Percentiles rank a stretch among this genome's conserved stretches.
phyloP scores from a whole-genome alignment of 2,797 vertebrate genomes.

The Eleutherodactylus coqui region DNA sequence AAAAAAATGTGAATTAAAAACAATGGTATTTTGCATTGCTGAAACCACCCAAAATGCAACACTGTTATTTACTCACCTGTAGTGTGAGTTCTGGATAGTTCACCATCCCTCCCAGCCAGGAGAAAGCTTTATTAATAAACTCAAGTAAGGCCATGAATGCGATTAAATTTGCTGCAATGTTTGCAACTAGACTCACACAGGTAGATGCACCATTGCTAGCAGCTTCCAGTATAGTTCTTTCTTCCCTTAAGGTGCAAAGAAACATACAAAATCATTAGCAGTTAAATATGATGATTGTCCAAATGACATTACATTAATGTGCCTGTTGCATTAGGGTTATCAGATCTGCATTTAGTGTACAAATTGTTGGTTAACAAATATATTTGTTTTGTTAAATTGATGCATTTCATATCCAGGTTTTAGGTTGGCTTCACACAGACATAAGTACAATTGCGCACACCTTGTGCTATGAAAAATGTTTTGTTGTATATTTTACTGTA shows the following conservation, averaged over 20 bases:
- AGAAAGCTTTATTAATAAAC: slow-evolving; percentile 86
- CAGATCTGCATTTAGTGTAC: background rate
- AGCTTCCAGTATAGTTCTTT: slow-evolving; percentile 90
- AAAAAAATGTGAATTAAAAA: too few relatives aligned
- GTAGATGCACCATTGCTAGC: slow-evolving; percentile 86
- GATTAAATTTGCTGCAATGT: slow-evolving; percentile 90
- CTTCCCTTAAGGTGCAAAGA: slow-evolving; percentile 75
- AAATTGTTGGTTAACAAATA: background rate
- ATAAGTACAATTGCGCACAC: too few relatives aligned
- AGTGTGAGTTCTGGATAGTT: slow-evolving; percentile 85
- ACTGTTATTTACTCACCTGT: slow-evolving; percentile 79
- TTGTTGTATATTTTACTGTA: too few relatives aligned
- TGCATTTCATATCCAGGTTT: too few relatives aligned
- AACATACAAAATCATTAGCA: background rate
- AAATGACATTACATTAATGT: background rate
- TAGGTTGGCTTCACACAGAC: too few relatives aligned
- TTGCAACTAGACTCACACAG: slow-evolving; percentile 86
- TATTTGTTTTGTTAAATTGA: too few relatives aligned
- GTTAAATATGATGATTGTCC: background rate
- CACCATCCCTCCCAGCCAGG: slow-evolving; percentile 91
- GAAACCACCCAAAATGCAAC: background rate
- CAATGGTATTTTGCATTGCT: background rate
- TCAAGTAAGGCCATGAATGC: slow-evolving; percentile 89
- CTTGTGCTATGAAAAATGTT: too few relatives aligned
- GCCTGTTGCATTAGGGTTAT: background rate